Conservation (phyloP, 2,113 vertebrate genomes). For the Istiophorus platypterus region DNA sequence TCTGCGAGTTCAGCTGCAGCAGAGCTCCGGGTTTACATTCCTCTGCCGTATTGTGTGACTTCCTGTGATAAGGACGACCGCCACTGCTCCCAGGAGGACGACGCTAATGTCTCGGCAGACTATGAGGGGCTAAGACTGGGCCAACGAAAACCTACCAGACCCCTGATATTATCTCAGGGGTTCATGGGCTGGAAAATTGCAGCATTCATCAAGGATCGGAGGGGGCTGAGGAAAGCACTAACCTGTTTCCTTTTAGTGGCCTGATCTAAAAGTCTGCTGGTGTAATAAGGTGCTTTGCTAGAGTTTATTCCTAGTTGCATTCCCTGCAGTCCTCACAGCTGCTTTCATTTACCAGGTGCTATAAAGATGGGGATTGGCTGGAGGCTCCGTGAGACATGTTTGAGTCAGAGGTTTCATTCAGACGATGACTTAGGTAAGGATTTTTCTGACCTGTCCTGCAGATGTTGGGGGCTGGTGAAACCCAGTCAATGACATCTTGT, state of each 20-base stretch:
- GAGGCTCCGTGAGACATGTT: conserved; percentile 18
- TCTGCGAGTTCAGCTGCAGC: conserved; percentile 44
- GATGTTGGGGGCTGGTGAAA: conserved; percentile 23
- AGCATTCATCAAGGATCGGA: conserved; percentile 38
- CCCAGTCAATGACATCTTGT: conserved; percentile 26
- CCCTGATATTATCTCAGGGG: conserved; percentile 59
- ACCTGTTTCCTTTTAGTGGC: conserved; percentile 59
- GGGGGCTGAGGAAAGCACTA: conserved; percentile 21
- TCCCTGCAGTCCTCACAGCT: conserved; percentile 68
- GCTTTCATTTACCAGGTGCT: conserved; percentile 76
- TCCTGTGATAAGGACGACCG: conserved; percentile 71
- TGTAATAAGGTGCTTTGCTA: conserved; percentile 51
- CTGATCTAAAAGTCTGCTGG: conserved; percentile 61
- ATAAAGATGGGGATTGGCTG: conserved; percentile 31
- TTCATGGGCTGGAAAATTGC: conserved; percentile 61
- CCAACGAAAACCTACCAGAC: conserved; percentile 57
- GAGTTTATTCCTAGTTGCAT: conserved; percentile 46
- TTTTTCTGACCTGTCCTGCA: conserved; percentile 36
- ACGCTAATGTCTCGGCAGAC: conserved; percentile 42
- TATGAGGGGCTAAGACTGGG: conserved; percentile 16
- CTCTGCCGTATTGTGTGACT: conserved; percentile 65
- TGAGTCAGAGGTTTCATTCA: conserved; percentile 56
- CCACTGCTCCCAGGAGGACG: conserved; percentile 48
- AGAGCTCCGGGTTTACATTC: conserved; percentile 71
- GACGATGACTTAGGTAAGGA: conserved; percentile 16